Conservation (phyloP, 2,113 vertebrate genomes). For the Cacatua alba region DNA sequence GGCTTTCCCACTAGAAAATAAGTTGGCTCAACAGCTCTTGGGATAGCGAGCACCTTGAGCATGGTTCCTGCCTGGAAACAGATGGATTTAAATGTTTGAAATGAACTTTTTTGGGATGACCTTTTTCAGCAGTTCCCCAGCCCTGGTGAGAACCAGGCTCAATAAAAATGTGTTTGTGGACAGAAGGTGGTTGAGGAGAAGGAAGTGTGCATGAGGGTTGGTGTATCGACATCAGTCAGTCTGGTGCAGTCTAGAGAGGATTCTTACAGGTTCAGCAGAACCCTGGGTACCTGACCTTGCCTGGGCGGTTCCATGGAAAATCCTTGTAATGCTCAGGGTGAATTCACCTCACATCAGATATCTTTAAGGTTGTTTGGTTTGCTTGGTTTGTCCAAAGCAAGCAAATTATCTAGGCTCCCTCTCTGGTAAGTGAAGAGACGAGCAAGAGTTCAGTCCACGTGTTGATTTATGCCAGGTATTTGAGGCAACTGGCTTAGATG, state of each 20-base stretch:
- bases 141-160: neutral
- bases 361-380: neutral
- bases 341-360: neutral
- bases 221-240: neutral
- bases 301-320: neutral
- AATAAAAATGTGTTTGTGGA: neutral
- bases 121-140: neutral
- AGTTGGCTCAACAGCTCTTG: constrained; percentile 32
- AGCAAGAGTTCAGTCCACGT: neutral
- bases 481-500: neutral
- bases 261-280: neutral
- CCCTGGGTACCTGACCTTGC: neutral
- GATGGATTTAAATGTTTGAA: neutral
- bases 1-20: constrained; percentile 51
- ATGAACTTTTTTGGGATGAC: neutral
- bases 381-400: neutral
- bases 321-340: neutral
- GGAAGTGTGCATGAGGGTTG: neutral
- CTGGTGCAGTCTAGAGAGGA: neutral
- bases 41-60: neutral
- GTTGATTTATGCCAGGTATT: neutral
- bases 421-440: neutral
- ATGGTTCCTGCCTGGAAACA: neutral
- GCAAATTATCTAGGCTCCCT: neutral
- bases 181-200: neutral